Evolutionary conservation across 1,140 invertebrate genomes (phyloP), one percentile per base, ranked within the genome.

Genomic region (Zaprionus camerounensis): DNA sequence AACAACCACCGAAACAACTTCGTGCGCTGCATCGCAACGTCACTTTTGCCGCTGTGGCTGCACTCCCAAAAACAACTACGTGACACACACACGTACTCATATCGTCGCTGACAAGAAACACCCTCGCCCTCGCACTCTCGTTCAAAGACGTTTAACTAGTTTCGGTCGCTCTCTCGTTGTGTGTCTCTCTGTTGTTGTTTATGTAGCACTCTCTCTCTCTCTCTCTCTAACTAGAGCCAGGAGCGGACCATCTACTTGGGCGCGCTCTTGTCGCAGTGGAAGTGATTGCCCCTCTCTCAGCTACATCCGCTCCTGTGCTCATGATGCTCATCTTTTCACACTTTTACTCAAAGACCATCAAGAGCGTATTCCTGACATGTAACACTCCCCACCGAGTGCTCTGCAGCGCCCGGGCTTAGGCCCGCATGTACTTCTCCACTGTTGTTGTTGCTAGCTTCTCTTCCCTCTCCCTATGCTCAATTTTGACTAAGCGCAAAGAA

Each of bases 341-440:
- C 74, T 76, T 72, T 71, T 66, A 66, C 74, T 76, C 41, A 55
- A 76, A 46, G 62, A 76, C 64, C 73, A 76, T 63, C 31, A 26
- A 53, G 70, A 61, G 56, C 26, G 34, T 34, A 28, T 71, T 13
- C n/a, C n/a, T 22, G 28, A 20, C 51, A 57, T 58, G 51, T 26
- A 46, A 68, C 26, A 49, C 49, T 41, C 31, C 41, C 11, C 3
- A 26, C 51, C 57, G 22, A 22, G 34, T 63, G 61, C 46, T 44
- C 55, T 53, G 38, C 13, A 59, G 68, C 59, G 68, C 68, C 61
- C 68, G 24, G 31, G 17, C 17, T 75, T 75, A 58, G 58, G 66
- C 66, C 71, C 71, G 58, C 71, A 74, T 69, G 11, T 70, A 51
- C 31, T 34, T 3, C 31, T 34, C 31, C 31, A 11, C 9, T 34